phyloP scores from a whole-genome alignment of 1,140 invertebrate species.

The Venturia canescens region DNA sequence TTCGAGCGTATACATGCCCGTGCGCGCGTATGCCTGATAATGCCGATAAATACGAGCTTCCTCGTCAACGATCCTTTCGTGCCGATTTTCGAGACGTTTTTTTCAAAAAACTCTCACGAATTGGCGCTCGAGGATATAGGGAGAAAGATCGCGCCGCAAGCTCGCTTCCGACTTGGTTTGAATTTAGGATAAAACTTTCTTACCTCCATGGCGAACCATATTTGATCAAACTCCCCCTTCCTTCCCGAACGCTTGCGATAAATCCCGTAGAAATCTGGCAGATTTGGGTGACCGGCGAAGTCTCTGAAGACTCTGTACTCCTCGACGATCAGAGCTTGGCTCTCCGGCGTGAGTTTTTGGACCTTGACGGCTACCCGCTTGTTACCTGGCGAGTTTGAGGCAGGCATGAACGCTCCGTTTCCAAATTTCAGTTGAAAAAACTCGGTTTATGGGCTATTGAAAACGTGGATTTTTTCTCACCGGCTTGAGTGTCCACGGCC shows the following conservation, averaged over 20 bases:
- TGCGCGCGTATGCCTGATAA: too few relatives aligned
- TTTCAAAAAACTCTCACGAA: too few relatives aligned
- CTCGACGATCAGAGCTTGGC: conserved; percentile 85
- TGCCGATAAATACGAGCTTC: too few relatives aligned
- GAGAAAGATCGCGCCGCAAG: too few relatives aligned
- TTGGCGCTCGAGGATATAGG: too few relatives aligned
- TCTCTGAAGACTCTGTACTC: conserved; percentile 91
- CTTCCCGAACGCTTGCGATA: conserved; percentile 82
- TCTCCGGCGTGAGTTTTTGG: conserved; percentile 84
- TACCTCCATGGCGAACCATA: conserved; percentile 95
- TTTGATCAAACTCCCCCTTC: conserved; percentile 81
- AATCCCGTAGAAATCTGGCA: conserved; percentile 91
- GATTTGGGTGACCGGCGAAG: conserved; percentile 85
- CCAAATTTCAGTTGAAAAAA: too few relatives aligned
- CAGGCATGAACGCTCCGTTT: too few relatives aligned
- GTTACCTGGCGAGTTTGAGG: conserved; percentile 69
- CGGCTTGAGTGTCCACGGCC: conserved; percentile 84
- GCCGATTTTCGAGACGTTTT: too few relatives aligned
- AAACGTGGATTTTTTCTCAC: conserved; percentile 63
- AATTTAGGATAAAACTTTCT: conserved; percentile 57
- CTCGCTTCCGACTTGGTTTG: neutral
- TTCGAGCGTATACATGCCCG: too few relatives aligned
- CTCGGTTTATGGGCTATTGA: too few relatives aligned
- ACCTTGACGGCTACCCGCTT: conserved; percentile 90
- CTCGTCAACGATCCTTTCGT: too few relatives aligned